Conservation (phyloP, 2,888 invertebrate species). For the Lepidochrysops patricia region DNA sequence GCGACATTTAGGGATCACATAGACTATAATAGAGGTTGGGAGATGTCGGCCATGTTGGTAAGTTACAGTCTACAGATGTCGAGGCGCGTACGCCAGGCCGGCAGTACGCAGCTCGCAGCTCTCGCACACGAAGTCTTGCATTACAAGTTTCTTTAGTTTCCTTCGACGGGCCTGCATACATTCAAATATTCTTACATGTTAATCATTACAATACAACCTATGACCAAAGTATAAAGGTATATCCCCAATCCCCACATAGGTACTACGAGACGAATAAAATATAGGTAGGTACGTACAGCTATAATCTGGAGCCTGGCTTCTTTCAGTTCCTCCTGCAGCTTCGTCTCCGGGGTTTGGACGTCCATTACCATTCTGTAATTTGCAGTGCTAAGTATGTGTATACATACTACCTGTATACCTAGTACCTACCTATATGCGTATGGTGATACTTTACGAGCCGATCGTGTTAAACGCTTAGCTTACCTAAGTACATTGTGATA, state of each 20-base stretch:
- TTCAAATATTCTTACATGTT: background rate
- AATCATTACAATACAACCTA: no score
- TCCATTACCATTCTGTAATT: constrained; percentile 41
- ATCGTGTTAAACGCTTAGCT: no score
- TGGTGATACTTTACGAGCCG: no score
- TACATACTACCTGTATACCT: no score
- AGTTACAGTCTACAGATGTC: constrained; percentile 37
- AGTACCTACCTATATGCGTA: no score
- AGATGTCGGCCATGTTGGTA: no score
- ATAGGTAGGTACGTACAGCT: constrained; percentile 37
- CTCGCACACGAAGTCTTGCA: constrained; percentile 51
- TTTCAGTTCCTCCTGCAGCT: constrained; percentile 58
- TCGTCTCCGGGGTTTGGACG: constrained; percentile 61
- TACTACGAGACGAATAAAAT: background rate
- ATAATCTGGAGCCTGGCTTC: constrained; percentile 60
- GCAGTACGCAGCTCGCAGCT: constrained; percentile 57
- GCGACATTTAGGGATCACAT: no score
- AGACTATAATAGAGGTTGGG: no score
- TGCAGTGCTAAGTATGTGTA: no score
- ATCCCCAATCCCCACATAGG: no score
- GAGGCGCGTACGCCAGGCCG: constrained; percentile 52
- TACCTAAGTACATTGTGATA: no score
- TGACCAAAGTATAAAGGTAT: no score
- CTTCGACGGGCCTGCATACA: constrained; percentile 47
- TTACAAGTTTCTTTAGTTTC: constrained; percentile 51